A percentile compares a stretch with the other conserved stretches of the same genome.
phyloP scores from a whole-genome alignment of 2,888 invertebrate genomes.

The Liposcelis brunnea region DNA sequence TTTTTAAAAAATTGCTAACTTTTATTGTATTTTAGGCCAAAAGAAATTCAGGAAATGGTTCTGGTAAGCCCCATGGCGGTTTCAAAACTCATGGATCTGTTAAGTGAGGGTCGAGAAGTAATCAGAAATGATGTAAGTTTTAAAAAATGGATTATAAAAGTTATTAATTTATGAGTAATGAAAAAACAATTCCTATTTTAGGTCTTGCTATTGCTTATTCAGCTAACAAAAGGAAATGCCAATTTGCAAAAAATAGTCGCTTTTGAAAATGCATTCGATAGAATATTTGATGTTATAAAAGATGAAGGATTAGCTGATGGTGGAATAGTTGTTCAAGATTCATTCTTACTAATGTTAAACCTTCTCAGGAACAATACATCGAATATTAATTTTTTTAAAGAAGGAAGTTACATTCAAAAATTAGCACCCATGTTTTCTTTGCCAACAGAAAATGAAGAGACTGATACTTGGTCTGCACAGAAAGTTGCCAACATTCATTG shows the following conservation, averaged over 20 bases:
- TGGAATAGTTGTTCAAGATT: constrained; percentile 97
- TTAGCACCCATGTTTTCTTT: constrained; percentile 75
- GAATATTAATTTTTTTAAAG: constrained; percentile 97
- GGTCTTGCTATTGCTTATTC: constrained; percentile 73
- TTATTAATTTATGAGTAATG: not conserved
- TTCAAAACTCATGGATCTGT: constrained; percentile 90
- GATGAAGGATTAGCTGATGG: constrained; percentile 88
- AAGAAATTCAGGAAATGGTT: constrained; percentile 75
- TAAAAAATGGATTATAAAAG: not conserved
- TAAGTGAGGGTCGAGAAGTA: constrained; percentile 86
- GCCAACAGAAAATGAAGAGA: constrained; percentile 50
- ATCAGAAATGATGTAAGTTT: constrained; percentile 72
- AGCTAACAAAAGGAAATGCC: constrained; percentile 85
- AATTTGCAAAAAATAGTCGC: constrained; percentile 98
- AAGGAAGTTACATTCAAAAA: constrained; percentile 84
- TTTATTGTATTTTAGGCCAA: constrained; percentile 34
- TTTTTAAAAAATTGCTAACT: too few species aligned
- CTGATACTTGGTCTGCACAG: constrained; percentile 73
- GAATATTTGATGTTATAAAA: constrained; percentile 79
- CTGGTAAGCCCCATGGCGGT: constrained; percentile 91
- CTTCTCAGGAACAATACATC: constrained; percentile 87
- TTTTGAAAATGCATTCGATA: constrained; percentile 96
- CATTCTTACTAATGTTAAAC: constrained; percentile 80
- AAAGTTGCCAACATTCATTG: constrained; percentile 89
- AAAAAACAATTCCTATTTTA: constrained; percentile 20